Conservation (phyloP, 1,140 invertebrate genomes). For the Hypsibius dujardini region DNA sequence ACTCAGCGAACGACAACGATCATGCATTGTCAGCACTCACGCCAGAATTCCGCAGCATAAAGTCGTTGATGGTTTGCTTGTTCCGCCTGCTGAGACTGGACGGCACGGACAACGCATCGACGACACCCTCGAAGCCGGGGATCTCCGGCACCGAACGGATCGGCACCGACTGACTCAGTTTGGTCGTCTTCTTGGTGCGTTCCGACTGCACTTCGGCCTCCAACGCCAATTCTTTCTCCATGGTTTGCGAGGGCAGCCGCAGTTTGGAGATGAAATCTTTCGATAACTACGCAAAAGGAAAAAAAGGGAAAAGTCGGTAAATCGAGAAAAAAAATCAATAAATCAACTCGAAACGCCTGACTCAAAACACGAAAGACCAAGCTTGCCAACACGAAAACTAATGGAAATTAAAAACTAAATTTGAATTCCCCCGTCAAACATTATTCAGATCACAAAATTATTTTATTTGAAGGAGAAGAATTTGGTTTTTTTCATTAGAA, state of each 20-base stretch:
- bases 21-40: neutral
- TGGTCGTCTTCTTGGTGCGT: neutral
- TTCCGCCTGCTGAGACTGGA: neutral
- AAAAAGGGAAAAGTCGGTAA: neutral
- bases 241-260: constrained; percentile 3
- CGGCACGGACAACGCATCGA: neutral
- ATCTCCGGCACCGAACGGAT: neutral
- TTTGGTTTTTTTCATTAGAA: no score
- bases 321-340: neutral
- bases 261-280: neutral
- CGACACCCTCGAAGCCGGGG: constrained; percentile 6
- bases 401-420: no score
- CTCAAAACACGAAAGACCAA: neutral
- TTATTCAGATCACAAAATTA: neutral
- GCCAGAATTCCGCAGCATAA: neutral
- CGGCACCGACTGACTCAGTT: neutral
- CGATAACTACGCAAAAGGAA: neutral
- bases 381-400: no score
- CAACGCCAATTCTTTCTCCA: constrained; percentile 13
- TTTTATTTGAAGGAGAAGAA: no score
- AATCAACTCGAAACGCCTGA: neutral
- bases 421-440: neutral
- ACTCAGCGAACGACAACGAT: no score
- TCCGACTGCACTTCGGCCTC: neutral
- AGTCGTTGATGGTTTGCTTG: neutral